Evolutionary conservation across 2,888 invertebrate species (phyloP), one percentile per base, ranked within the genome.

Genomic region (Agonopterix subpropinquella): DNA sequence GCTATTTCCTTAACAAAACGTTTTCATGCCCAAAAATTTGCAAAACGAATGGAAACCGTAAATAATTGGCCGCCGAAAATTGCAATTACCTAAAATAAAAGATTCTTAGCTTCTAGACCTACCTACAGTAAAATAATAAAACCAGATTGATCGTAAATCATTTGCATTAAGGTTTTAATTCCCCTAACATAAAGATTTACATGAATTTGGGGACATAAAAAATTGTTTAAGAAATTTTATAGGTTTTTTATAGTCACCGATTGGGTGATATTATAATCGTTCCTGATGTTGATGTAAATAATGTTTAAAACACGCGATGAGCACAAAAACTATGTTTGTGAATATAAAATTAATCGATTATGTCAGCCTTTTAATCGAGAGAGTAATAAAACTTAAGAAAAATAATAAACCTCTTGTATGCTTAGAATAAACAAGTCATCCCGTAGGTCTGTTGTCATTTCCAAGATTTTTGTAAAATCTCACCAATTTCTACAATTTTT

Each of bases 151-250:
- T 53, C 41, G 49, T 69, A 71, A 68, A 70, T 67, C 63, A 66
- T 48, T 45, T 13, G 59, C 58, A 64, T 67, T 67, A 64, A 64
- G 59, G 53, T 51, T 43, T 65, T 70, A 67, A 61, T 62, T 56
- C 49, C n/a, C 9, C 59, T 65, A 70, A 67, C 69, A 65, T 52
- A 52, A 48, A 44, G 28, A 44, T 49, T 48, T 54, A 47, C 52
- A 47, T 53, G 49, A 52, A 44, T 50, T 53, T 48, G 49, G 49
- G 44, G 51, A 54, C 54, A 54, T 64, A 45, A 60, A 65, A 69
- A 63, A 64, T 59, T 64, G 63, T 67, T 58, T 57, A 58, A 61
- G 58, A 62, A 52, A 50, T 54, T 64, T 73, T 68, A 73, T 66
- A 41, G 59, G 51, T 3, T 56, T 73, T 73, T 73, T 72, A 73